These are phyloP conservation scores for Aleiodes alternator DNA, from an alignment of 2,888 invertebrate species.

Conservation along the genomic window DNA sequence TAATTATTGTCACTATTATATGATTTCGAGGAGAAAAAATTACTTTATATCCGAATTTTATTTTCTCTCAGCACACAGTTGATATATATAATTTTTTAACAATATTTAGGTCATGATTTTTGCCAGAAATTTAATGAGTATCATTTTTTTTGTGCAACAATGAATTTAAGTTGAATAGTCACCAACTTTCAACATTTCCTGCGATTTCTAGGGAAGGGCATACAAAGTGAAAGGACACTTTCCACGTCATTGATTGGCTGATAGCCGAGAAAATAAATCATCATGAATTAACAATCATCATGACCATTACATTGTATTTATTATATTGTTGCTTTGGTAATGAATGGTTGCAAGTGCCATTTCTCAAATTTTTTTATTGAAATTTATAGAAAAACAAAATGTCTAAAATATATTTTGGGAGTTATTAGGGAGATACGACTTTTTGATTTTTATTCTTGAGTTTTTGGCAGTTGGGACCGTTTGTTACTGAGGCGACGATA, in stretches of 20 bases:
- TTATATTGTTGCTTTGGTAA: too few relatives aligned
- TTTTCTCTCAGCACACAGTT: neutral
- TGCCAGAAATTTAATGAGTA: neutral
- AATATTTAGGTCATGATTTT: neutral
- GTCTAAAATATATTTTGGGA: too few relatives aligned
- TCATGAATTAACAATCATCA: constrained; percentile 18
- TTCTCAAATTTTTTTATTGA: too few relatives aligned
- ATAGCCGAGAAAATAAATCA: neutral
- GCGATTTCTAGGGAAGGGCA: constrained; percentile 1
- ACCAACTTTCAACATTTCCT: constrained; percentile 35
- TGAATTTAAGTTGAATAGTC: constrained; percentile 15
- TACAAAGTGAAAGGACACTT: constrained; percentile 45
- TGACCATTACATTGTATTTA: neutral
- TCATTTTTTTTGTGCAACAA: neutral
- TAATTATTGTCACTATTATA: constrained; percentile 7
- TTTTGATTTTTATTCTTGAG: too few relatives aligned
- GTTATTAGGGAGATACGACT: too few relatives aligned
- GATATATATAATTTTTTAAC: neutral
- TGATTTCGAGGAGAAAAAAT: neutral
- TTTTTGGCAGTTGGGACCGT: too few relatives aligned
- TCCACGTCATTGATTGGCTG: constrained; percentile 26
- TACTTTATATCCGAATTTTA: neutral
- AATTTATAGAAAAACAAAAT: too few relatives aligned
- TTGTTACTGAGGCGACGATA: too few relatives aligned
- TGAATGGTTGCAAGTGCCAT: too few relatives aligned